A percentile compares a stretch with the other conserved stretches of the same genome.
phyloP scores from a whole-genome alignment of 2,113 vertebrate genomes.

The Helogale parvula region DNA sequence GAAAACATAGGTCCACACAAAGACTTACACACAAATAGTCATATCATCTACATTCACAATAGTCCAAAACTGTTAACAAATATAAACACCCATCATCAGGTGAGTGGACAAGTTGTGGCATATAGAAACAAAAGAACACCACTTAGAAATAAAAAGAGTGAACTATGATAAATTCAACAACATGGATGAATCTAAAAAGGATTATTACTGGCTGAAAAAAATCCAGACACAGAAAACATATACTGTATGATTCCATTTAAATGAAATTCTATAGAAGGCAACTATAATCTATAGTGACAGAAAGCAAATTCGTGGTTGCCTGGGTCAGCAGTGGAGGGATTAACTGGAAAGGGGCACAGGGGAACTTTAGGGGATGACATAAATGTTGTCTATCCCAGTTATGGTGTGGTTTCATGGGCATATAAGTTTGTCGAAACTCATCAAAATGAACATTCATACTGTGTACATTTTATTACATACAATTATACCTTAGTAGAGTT shows the following conservation, averaged over 20 bases:
- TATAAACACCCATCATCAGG: neutral
- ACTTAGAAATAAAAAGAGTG: neutral
- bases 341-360: neutral
- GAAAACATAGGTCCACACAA: neutral
- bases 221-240: neutral
- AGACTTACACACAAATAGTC: neutral
- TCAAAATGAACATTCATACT: slow-evolving; percentile 62
- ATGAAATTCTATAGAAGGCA: slow-evolving; percentile 40
- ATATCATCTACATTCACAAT: neutral
- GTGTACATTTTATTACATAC: neutral
- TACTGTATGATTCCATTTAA: slow-evolving; percentile 58
- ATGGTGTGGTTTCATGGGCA: slow-evolving; percentile 37
- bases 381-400: slow-evolving; percentile 19
- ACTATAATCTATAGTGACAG: slow-evolving; percentile 49
- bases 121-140: neutral
- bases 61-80: neutral
- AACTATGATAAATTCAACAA: neutral
- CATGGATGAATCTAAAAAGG: neutral
- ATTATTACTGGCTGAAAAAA: neutral
- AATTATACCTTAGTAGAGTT: slow-evolving; percentile 16
- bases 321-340: neutral
- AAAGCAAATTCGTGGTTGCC: slow-evolving; percentile 48
- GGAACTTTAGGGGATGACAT: neutral
- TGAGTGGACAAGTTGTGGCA: neutral
- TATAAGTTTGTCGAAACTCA: slow-evolving; percentile 68